These are phyloP conservation scores for Idaea biselata DNA, from an alignment of 2,888 invertebrate species.

Conservation along the genomic window DNA sequence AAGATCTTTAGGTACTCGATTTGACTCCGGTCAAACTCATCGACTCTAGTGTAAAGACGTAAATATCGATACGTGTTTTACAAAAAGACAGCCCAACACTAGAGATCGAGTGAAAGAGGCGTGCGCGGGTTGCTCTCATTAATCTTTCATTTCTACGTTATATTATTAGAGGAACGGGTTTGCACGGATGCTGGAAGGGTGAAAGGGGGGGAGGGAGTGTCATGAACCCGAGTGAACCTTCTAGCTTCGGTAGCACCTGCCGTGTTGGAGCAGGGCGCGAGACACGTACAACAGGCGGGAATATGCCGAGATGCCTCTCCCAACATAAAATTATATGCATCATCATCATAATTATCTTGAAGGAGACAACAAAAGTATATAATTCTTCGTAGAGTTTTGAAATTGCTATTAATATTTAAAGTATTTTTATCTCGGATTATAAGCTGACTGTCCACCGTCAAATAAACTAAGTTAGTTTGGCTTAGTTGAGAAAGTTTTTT, in stretches of 20 bases:
- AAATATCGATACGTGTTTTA: not conserved
- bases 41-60: not conserved
- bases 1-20: no score
- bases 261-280: constrained; percentile 60
- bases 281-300: not conserved
- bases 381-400: no score
- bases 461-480: no score
- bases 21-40: no score
- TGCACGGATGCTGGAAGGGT: constrained; percentile 70
- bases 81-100: constrained; percentile 38
- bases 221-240: constrained; percentile 77
- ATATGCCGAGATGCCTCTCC: not conserved
- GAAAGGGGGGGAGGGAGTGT: constrained; percentile 41
- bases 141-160: constrained; percentile 80
- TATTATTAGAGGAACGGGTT: constrained; percentile 80
- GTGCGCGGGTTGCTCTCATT: constrained; percentile 79
- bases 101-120: constrained; percentile 71
- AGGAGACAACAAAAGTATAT: no score
- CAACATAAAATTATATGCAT: not conserved
- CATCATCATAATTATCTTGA: no score
- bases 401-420: no score
- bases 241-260: constrained; percentile 78
- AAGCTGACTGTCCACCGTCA: no score
- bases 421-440: no score
- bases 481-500: no score